Evolutionary conservation across 2,797 vertebrate genomes (phyloP).

Genomic region (Cyclura pinguis): DNA sequence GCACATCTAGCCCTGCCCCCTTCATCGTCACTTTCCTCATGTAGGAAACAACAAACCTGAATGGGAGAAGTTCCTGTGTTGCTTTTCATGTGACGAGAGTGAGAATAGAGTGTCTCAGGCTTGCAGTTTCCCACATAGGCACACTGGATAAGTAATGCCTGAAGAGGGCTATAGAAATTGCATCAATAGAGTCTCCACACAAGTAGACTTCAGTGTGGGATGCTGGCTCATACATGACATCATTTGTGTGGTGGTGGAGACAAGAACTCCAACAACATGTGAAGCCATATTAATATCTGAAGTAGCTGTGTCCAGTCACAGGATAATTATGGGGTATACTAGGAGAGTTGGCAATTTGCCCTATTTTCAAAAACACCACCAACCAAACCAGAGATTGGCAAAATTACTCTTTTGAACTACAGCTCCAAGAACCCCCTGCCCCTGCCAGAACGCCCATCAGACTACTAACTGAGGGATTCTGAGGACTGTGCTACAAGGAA

Average conservation of each 20-base stretch:
- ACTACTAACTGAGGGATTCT: too few relatives aligned
- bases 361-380: neutral
- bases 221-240: neutral
- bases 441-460: too few relatives aligned
- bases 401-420: too few relatives aligned
- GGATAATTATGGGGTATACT: neutral
- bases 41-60: too few relatives aligned
- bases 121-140: too few relatives aligned
- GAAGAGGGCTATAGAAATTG: neutral
- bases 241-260: neutral
- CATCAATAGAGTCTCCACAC: neutral
- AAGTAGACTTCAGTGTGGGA: neutral
- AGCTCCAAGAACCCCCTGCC: too few relatives aligned
- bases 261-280: neutral
- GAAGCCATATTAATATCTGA: neutral
- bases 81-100: neutral
- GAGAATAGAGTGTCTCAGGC: too few relatives aligned
- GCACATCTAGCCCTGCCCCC: too few relatives aligned
- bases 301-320: neutral
- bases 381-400: neutral
- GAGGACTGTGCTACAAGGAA: too few relatives aligned
- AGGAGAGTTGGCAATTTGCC: neutral
- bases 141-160: too few relatives aligned
- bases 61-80: too few relatives aligned
- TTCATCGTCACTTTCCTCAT: too few relatives aligned